A percentile compares a stretch with the other conserved stretches of the same genome.
Evolutionary conservation across 2,888 invertebrate genomes (phyloP).

Genomic region (Leptopilina drosophilae): DNA sequence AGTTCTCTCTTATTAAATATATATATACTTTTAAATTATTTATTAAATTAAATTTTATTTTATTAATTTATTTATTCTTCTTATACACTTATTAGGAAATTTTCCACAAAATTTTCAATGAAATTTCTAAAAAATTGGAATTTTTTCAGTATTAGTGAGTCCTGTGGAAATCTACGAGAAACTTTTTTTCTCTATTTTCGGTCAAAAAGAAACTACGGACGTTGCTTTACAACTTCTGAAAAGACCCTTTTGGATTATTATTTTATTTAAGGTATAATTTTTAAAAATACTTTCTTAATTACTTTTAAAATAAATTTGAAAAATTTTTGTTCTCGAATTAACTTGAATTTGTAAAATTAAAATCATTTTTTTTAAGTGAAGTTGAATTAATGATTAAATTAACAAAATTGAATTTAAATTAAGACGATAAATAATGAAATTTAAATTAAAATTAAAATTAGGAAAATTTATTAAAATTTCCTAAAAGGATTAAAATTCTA

Average conservation of each 20-base stretch:
- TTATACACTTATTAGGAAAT: too few species aligned
- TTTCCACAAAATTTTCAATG: neutral
- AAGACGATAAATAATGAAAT: too few species aligned
- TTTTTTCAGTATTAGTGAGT: constrained; percentile 90
- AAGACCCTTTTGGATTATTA: constrained; percentile 90
- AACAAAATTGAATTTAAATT: too few species aligned
- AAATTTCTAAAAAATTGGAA: neutral
- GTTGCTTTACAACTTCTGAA: constrained; percentile 73
- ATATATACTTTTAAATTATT: too few species aligned
- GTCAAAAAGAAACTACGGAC: constrained; percentile 91
- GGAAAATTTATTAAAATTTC: too few species aligned
- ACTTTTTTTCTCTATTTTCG: constrained; percentile 99
- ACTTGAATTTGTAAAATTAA: neutral
- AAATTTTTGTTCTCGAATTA: too few species aligned
- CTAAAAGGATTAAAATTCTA: too few species aligned
- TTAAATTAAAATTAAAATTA: too few species aligned
- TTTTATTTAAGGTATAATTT: constrained; percentile 86
- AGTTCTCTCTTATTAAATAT: neutral
- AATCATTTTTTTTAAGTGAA: neutral
- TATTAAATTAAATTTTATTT: too few species aligned
- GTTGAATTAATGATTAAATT: too few species aligned
- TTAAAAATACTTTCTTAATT: neutral
- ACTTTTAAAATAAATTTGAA: too few species aligned
- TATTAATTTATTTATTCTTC: too few species aligned
- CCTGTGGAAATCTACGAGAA: constrained; percentile 96